Conservation (phyloP, 2,113 vertebrate genomes). For the Pygoscelis adeliae region DNA sequence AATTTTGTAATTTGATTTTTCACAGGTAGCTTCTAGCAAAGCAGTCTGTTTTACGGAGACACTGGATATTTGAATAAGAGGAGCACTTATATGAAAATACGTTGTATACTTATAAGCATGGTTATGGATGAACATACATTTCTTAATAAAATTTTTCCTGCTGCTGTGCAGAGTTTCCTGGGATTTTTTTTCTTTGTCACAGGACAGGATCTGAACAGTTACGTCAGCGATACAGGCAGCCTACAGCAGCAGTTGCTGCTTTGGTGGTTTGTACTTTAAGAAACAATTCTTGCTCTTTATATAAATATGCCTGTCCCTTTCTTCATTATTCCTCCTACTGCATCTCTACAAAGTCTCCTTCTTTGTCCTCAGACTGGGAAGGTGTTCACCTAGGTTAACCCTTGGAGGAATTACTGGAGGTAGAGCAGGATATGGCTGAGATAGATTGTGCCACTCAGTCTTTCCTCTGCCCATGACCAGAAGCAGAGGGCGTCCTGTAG, state of each 20-base stretch:
- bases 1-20: background rate
- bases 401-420: background rate
- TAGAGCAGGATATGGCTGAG: background rate
- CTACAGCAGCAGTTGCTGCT: background rate
- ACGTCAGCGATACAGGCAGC: background rate
- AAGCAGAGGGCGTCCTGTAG: background rate
- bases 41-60: background rate
- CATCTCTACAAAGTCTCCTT: background rate
- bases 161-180: background rate
- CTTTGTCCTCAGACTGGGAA: background rate
- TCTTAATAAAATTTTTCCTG: background rate
- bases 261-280: background rate
- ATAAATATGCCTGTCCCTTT: background rate
- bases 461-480: background rate
- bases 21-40: background rate
- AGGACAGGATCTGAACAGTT: background rate
- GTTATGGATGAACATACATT: background rate
- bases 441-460: background rate
- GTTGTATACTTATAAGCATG: background rate
- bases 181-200: background rate
- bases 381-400: background rate
- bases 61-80: background rate
- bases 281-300: background rate
- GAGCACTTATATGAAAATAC: background rate
- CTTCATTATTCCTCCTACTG: background rate